phyloP scores from a whole-genome alignment of 2,797 vertebrate species.

The Schizopygopsis malacanthus region DNA sequence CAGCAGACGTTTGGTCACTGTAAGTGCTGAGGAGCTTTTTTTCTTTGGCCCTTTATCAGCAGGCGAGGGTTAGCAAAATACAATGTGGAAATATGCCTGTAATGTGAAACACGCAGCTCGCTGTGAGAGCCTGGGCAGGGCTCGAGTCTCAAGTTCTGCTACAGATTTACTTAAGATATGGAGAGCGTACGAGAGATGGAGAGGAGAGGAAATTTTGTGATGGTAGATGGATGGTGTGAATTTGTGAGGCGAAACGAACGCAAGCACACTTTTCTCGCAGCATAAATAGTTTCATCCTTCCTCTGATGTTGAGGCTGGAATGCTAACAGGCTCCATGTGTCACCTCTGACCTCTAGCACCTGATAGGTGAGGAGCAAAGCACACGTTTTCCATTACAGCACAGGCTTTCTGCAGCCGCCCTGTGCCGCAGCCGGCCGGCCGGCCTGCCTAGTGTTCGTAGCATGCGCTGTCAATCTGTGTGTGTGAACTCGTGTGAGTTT shows the following conservation, averaged over 20 bases:
- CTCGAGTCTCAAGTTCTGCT: conserved; percentile 69
- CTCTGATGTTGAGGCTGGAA: conserved; percentile 68
- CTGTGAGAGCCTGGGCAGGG: conserved; percentile 62
- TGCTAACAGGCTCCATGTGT: conserved; percentile 78
- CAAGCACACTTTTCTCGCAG: conserved; percentile 29
- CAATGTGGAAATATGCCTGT: conserved; percentile 78
- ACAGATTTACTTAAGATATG: conserved; percentile 64
- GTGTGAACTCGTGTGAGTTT: neutral
- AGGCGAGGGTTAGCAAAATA: conserved; percentile 71
- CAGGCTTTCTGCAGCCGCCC: conserved; percentile 22
- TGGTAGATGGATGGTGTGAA: conserved; percentile 22
- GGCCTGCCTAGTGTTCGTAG: conserved; percentile 16
- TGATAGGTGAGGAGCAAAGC: conserved; percentile 77
- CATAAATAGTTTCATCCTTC: conserved; percentile 51
- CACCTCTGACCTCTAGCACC: conserved; percentile 75
- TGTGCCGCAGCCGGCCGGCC: conserved; percentile 7
- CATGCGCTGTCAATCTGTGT: conserved; percentile 50
- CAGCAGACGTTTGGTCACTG: conserved; percentile 71
- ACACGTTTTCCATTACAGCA: conserved; percentile 60
- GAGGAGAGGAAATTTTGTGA: conserved; percentile 40
- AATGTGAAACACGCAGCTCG: conserved; percentile 78
- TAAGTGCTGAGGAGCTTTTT: conserved; percentile 58
- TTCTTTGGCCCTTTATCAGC: conserved; percentile 73
- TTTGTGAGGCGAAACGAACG: conserved; percentile 44
- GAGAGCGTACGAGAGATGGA: conserved; percentile 68